phyloP scores from a whole-genome alignment of 2,888 invertebrate genomes.

The Callimorpha dominula region DNA sequence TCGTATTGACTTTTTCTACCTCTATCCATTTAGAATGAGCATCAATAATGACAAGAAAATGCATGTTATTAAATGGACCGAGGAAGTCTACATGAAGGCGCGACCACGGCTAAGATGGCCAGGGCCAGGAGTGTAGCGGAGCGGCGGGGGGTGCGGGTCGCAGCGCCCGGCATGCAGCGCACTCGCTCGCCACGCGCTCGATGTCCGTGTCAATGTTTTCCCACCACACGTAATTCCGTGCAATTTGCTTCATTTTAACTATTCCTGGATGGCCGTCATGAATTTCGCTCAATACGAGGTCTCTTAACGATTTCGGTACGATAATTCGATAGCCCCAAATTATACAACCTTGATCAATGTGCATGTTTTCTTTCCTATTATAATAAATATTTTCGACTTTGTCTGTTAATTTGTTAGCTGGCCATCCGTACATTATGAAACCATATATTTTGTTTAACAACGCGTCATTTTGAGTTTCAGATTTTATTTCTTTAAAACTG shows the following conservation, averaged over 20 bases:
- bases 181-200: slow-evolving; percentile 19
- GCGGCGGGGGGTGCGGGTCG: slow-evolving; percentile 19
- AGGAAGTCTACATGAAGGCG: slow-evolving; percentile 33
- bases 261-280: slow-evolving; percentile 38
- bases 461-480: slow-evolving; percentile 20
- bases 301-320: slow-evolving; percentile 27
- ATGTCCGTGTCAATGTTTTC: slow-evolving; percentile 30
- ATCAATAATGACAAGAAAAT: slow-evolving; percentile 6
- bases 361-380: not conserved
- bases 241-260: slow-evolving; percentile 44
- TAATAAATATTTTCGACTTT: not conserved
- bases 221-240: slow-evolving; percentile 45
- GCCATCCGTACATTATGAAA: slow-evolving; percentile 10
- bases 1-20: no score
- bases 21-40: no score
- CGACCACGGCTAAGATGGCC: no score
- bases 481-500: slow-evolving; percentile 22
- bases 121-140: slow-evolving; percentile 20
- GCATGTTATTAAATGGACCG: slow-evolving; percentile 31
- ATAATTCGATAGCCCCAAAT: slow-evolving; percentile 40
- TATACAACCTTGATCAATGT: slow-evolving; percentile 9
- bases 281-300: slow-evolving; percentile 32
- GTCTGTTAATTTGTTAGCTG: not conserved
- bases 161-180: slow-evolving; percentile 5
- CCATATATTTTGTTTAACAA: slow-evolving; percentile 8